These are phyloP conservation scores for Istiophorus platypterus DNA, from an alignment of 2,113 vertebrate genomes.

Conservation along the genomic window DNA sequence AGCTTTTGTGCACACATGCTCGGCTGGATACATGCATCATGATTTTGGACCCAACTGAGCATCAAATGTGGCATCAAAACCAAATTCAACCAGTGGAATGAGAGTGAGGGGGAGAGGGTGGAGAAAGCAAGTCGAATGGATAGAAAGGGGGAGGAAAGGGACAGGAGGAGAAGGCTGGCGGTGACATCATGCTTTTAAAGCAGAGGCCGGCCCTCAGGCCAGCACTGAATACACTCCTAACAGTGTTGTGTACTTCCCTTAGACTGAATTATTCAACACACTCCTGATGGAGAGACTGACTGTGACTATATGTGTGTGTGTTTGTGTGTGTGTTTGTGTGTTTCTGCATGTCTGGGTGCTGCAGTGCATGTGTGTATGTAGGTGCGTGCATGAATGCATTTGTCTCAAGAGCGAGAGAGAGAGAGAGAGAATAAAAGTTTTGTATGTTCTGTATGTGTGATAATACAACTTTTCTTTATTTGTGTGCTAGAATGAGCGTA, in stretches of 20 bases:
- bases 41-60: constrained; percentile 49
- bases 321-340: constrained; percentile 34
- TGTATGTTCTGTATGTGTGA: constrained; percentile 42
- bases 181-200: constrained; percentile 83
- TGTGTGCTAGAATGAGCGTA: constrained; percentile 50
- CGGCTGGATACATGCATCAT: constrained; percentile 9
- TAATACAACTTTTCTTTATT: constrained; percentile 66
- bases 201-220: constrained; percentile 72
- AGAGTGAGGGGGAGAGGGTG: constrained; percentile 16
- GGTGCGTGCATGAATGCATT: constrained; percentile 46
- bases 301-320: constrained; percentile 44
- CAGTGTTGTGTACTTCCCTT: constrained; percentile 80
- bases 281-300: constrained; percentile 78
- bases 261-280: constrained; percentile 78
- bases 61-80: constrained; percentile 44
- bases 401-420: constrained; percentile 45
- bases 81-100: constrained; percentile 42
- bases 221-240: constrained; percentile 67
- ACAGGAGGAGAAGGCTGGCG: constrained; percentile 55
- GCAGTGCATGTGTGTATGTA: constrained; percentile 10
- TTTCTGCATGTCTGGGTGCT: constrained; percentile 35
- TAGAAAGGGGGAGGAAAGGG: constrained; percentile 51
- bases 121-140: background rate
- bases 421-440: constrained; percentile 47
- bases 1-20: constrained; percentile 13